Base-by-base conservation (phyloP, 2,797 vertebrate genomes). In the Pitangus sulphuratus region DNA sequence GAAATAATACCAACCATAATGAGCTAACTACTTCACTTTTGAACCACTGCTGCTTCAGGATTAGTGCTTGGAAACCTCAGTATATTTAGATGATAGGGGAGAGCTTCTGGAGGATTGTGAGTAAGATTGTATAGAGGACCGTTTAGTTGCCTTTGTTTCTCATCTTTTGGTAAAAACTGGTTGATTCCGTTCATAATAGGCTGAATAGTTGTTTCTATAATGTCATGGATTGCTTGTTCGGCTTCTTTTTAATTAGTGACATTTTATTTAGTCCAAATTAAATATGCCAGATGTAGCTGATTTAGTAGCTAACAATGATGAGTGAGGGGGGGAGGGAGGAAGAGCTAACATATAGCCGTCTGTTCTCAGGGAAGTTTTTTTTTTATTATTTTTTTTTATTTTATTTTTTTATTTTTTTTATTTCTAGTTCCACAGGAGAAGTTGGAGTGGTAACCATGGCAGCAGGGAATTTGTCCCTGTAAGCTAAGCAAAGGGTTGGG, bases 261-360 rank as follows among this genome's bases (percentile, higher is more conserved):
- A 86, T 96, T 96, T 95, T 87, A 86, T 93, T 88, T 84, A 95
- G 87, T 82, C 87, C 78, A 95, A 90, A 89, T 94, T 92, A 87
- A 88, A 96, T 79, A 84, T 89, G 90, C 90, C 85, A 95, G 77
- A 85, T 89, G 87, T 95, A 94, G 77, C 89, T 86, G 95, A 90
- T 94, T 80, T 96, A 87, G 69, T 82, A 85, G 83, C 87, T 96
- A 96, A 96, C 92, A 92, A 89, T 94, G 68, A 72, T 58, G 78
- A 86, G 87, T 35, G 72, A 84, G 85, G 84, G 81, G 87, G 86
- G 81, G 93, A 91, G 86, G 84, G 62, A 90, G 84, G 54, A 75
- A 96, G 80, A 85, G 62, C 62, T 90, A 95, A 88, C 88, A n/a
- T 91, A 91, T 93, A 97, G 89, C 92, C 56, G 90, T 94, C 95